A percentile compares a stretch with the other conserved stretches of the same genome.
Evolutionary conservation across 2,113 vertebrate species (phyloP).

Genomic region (Channa maculata): DNA sequence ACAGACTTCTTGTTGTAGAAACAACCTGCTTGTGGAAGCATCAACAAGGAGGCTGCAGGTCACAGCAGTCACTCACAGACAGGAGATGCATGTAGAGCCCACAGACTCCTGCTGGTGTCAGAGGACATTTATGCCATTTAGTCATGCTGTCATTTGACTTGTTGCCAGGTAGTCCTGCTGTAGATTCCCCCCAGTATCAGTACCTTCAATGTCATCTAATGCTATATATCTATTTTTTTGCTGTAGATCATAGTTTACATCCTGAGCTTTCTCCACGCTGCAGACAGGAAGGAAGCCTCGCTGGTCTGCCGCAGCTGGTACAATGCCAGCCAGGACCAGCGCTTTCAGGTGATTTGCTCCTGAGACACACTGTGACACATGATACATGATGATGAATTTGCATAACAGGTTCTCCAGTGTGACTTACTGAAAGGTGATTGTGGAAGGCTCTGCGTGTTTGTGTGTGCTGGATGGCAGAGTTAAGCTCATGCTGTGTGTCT

Average conservation of each 20-base stretch:
- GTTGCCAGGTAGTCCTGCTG: neutral
- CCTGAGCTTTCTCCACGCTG: slow-evolving; percentile 85
- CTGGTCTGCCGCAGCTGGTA: slow-evolving; percentile 88
- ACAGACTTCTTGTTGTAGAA: neutral
- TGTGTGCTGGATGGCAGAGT: neutral
- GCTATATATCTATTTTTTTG: neutral
- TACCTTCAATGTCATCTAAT: neutral
- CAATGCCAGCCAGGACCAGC: slow-evolving; percentile 83
- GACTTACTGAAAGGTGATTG: too few species aligned
- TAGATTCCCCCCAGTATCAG: neutral
- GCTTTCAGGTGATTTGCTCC: slow-evolving; percentile 81
- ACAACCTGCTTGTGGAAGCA: neutral
- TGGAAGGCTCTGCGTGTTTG: neutral
- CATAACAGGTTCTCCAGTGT: neutral
- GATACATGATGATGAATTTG: neutral
- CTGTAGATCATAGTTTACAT: slow-evolving; percentile 87
- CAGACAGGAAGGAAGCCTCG: slow-evolving; percentile 89
- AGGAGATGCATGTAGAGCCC: neutral
- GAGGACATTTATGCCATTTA: neutral
- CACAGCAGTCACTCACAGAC: too few species aligned
- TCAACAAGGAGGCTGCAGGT: too few species aligned
- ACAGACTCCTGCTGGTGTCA: neutral
- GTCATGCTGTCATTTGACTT: neutral
- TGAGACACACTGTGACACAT: neutral
- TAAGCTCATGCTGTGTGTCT: neutral